Evolutionary conservation across 2,113 vertebrate species (phyloP).

Genomic region (Motacilla tschutschensis): DNA sequence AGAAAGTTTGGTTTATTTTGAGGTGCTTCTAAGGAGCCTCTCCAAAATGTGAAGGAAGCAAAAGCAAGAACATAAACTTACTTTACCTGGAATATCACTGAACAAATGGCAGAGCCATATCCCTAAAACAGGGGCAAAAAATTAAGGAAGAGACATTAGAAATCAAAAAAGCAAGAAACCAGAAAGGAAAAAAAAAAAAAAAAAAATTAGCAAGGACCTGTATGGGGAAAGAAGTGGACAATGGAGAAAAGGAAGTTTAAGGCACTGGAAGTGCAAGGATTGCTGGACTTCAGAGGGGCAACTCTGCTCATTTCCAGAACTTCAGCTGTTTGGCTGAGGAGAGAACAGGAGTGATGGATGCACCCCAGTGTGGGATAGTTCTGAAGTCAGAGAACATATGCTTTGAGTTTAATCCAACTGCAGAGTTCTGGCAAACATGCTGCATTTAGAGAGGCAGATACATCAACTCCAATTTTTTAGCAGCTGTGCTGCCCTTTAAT

Average conservation of each 20-base stretch:
- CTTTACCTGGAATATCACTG: background rate
- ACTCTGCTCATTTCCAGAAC: background rate
- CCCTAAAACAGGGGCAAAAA: background rate
- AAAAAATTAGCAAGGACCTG: background rate
- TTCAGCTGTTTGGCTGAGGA: background rate
- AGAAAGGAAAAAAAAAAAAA: background rate
- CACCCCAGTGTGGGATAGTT: constrained; percentile 1
- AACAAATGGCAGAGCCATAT: background rate
- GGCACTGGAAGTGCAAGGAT: background rate
- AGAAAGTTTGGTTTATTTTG: background rate
- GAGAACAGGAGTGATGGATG: background rate
- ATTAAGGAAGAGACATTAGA: background rate
- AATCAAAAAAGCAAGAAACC: background rate
- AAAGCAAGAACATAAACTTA: background rate
- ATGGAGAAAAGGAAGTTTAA: background rate
- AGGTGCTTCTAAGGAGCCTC: background rate
- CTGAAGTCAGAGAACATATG: constrained; percentile 23
- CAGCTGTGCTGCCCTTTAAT: constrained; percentile 31
- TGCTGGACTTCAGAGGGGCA: background rate
- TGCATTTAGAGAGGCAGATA: constrained; percentile 33
- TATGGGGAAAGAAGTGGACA: background rate
- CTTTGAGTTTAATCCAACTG: constrained; percentile 36
- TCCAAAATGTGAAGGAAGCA: background rate
- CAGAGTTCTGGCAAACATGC: constrained; percentile 16
- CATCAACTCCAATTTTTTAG: constrained; percentile 22